Conservation (phyloP, 2,113 vertebrate species). For the Myodes glareolus region DNA sequence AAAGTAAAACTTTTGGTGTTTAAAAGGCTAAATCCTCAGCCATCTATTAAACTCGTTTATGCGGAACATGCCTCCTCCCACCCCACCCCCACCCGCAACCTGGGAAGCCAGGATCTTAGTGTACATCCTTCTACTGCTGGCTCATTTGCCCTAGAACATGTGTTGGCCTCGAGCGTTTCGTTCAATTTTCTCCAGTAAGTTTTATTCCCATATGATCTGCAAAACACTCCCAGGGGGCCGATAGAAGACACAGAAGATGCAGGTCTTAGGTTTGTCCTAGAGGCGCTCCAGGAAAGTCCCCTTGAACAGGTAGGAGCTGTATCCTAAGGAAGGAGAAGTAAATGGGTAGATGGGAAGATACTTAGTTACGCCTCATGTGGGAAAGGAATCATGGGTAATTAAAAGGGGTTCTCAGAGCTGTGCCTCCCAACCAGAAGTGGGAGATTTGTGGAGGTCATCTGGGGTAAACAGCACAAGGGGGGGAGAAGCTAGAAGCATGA, state of each 20-base stretch:
- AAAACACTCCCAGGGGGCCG: not conserved
- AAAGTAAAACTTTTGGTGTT: conserved; percentile 65
- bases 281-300: not conserved
- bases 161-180: conserved; percentile 54
- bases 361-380: not conserved
- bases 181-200: conserved; percentile 66
- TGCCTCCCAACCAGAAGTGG: not conserved
- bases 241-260: conserved; percentile 32
- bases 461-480: not conserved
- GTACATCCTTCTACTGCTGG: conserved; percentile 45
- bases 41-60: conserved; percentile 72
- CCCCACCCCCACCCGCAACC: not conserved
- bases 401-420: not conserved
- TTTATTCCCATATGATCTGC: conserved; percentile 44
- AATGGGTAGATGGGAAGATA: not conserved
- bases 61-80: conserved; percentile 15
- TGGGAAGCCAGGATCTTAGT: conserved; percentile 58
- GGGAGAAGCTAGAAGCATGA: not conserved
- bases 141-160: conserved; percentile 64
- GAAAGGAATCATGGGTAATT: not conserved
- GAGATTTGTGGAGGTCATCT: conserved; percentile 32
- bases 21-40: conserved; percentile 65
- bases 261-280: not conserved
- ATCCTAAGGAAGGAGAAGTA: not conserved
- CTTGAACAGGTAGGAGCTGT: not conserved